Evolutionary conservation across 1,140 invertebrate species (phyloP), one percentile per base, ranked within the genome.

Genomic region (Wiebesia pumilae): DNA sequence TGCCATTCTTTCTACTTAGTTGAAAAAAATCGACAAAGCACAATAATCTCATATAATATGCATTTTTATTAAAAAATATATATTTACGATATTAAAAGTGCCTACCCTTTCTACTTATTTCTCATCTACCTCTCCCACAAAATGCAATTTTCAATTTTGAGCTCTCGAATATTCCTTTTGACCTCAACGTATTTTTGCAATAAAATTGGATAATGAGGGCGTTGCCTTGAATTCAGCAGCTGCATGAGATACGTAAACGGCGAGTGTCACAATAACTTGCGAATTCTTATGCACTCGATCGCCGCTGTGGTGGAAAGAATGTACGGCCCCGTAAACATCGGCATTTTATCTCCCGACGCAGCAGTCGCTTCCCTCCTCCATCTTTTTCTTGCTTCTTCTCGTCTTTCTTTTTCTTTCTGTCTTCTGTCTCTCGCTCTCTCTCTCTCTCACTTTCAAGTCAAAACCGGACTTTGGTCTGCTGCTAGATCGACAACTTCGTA

Each of bases 291-390:
- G 89, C 88, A 86, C 81, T 87, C 87, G 89, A 89, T 88, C 88
- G 88, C 87, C 79, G 85, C 81, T 30, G 3, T 87, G 81, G 83
- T 21, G 84, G 86, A 88, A 88, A 88, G 87, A 89, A 90, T 88
- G 88, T 89, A 89, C 89, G 89, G 89, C 88, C 89, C 88, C 88
- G 90, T 90, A 90, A 91, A 91, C 89, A 91, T 90, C 87, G 89
- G 89, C 89, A 90, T 90, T 91, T 91, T 90, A 91, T 91, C 89
- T 91, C 88, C 87, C 85, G 83, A 88, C 86, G 73, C 82, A 88
- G 88, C 88, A 81, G 87, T 87, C 88, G 6, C 30, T 33, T 54
- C 62, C 58, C 62, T 79, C 79, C 16, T 73, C 40, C 69, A 51
- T 33, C 75, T 27, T 35, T 82, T 71, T 75, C 65, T 67, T 82